A percentile compares a stretch with the other conserved stretches of the same genome.
phyloP scores from a whole-genome alignment of 2,888 invertebrate species.

The Parochlus steinenii region DNA sequence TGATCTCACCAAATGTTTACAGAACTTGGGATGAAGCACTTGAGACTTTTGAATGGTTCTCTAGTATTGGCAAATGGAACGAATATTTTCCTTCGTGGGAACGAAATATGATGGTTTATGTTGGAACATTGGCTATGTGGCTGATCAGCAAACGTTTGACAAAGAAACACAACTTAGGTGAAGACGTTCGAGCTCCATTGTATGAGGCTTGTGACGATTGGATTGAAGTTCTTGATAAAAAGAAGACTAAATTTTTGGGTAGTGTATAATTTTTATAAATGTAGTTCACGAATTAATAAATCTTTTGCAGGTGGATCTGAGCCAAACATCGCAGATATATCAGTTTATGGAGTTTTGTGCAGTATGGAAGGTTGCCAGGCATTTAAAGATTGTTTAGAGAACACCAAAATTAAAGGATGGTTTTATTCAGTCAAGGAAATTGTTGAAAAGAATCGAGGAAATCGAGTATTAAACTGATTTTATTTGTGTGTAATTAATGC shows the following conservation, averaged over 20 bases:
- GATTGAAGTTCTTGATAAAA: constrained; percentile 49
- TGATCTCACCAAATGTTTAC: constrained; percentile 93
- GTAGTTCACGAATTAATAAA: too few species aligned
- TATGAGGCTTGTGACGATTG: constrained; percentile 79
- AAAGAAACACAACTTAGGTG: constrained; percentile 65
- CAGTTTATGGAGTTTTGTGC: constrained; percentile 76
- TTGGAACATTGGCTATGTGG: constrained; percentile 90
- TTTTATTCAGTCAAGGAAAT: constrained; percentile 50
- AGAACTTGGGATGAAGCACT: constrained; percentile 68
- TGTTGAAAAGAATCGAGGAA: constrained; percentile 11
- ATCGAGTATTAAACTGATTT: not conserved
- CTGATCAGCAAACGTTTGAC: constrained; percentile 77
- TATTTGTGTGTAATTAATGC: constrained; percentile 4
- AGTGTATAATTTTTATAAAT: too few species aligned
- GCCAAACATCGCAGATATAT: constrained; percentile 85
- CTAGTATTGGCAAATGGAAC: constrained; percentile 83
- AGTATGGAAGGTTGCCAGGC: constrained; percentile 89
- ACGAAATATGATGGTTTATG: constrained; percentile 69
- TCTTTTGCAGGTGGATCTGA: too few species aligned
- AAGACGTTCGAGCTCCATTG: constrained; percentile 76
- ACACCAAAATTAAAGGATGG: constrained; percentile 61
- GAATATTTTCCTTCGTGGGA: constrained; percentile 77
- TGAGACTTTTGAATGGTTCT: constrained; percentile 89
- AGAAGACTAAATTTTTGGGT: constrained; percentile 65
- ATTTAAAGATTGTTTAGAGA: constrained; percentile 58